Conservation (phyloP, 2,888 invertebrate species). For the Aleiodes testaceus region DNA sequence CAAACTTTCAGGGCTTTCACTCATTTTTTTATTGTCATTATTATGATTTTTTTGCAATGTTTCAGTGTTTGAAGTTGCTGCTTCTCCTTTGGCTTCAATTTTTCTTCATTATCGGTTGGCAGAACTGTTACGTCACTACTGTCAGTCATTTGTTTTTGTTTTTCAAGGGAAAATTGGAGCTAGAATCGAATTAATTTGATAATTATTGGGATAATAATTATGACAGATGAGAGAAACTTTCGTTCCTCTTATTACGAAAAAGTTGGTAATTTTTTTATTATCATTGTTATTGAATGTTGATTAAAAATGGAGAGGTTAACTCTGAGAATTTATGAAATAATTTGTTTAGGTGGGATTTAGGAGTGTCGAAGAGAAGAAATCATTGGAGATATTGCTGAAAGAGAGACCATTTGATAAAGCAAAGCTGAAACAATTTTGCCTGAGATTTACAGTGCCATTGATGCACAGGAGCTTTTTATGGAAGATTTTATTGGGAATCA, state of each 20-base stretch:
- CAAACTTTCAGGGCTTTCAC: neutral
- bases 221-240: conserved; percentile 85
- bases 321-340: neutral
- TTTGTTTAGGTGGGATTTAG: conserved; percentile 83
- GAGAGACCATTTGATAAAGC: conserved; percentile 86
- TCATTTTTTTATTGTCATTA: neutral
- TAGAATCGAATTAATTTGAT: neutral
- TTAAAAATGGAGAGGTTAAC: neutral
- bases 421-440: conserved; percentile 88
- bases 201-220: conserved; percentile 41
- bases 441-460: conserved; percentile 88
- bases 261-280: conserved; percentile 56
- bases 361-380: conserved; percentile 92
- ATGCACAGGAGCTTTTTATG: conserved; percentile 87
- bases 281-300: neutral
- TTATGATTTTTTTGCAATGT: neutral
- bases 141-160: too few relatives aligned
- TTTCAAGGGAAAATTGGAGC: too few relatives aligned
- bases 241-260: conserved; percentile 89
- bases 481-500: conserved; percentile 88
- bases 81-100: neutral
- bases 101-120: too few relatives aligned
- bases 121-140: too few relatives aligned
- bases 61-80: neutral
- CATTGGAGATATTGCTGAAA: conserved; percentile 89